Evolutionary conservation across 2,113 vertebrate species (phyloP).

Genomic region (Antechinus flavipes): DNA sequence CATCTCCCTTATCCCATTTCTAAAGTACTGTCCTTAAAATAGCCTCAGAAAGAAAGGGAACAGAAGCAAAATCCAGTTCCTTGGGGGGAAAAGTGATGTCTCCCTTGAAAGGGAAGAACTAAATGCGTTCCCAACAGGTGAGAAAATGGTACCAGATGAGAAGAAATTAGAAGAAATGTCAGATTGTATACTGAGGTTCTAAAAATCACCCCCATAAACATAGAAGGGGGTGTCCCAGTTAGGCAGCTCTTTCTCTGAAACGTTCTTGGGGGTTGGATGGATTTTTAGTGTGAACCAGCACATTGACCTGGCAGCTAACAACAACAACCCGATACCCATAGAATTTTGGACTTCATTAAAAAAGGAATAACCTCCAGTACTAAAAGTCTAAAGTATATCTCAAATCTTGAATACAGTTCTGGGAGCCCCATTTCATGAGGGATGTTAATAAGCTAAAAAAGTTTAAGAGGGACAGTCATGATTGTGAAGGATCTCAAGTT

Average conservation of each 20-base stretch:
- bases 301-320: background rate
- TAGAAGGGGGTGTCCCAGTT: background rate
- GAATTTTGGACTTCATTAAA: background rate
- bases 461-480: background rate
- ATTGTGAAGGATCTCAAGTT: background rate
- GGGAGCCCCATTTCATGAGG: background rate
- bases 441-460: background rate
- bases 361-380: background rate
- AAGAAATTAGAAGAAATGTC: background rate
- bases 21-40: background rate
- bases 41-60: background rate
- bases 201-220: background rate
- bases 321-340: background rate
- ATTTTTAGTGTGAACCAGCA: background rate
- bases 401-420: background rate
- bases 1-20: background rate
- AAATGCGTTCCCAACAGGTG: background rate
- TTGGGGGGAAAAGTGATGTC: background rate
- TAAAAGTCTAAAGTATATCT: background rate
- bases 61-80: background rate
- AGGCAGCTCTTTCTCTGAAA: background rate
- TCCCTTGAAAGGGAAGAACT: background rate
- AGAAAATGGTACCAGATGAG: background rate
- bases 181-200: background rate
- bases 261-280: background rate